Base-by-base conservation (phyloP, 2,113 vertebrate genomes). In the Glaucomys volans region DNA sequence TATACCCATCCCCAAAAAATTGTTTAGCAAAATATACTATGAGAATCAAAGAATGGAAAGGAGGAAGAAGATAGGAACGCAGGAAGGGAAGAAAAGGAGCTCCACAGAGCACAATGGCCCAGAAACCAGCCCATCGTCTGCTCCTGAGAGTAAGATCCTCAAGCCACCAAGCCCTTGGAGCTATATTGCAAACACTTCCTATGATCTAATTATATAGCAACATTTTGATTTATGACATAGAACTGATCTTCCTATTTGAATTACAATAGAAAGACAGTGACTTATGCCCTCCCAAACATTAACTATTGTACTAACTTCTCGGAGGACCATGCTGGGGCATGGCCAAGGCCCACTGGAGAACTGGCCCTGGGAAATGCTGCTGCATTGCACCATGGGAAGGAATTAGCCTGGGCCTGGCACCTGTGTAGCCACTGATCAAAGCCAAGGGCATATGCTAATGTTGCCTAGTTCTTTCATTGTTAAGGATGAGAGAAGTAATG, bases 301-400 rank as follows among this genome's bases (percentile, higher is more conserved):
- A 52, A 89, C 32, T 69, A 13, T 47, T 10, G 35, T 82, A 40
- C 16, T 28, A 35, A 42, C 30, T n/a, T 69, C n/a, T 87, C 47
- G 52, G 44, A 85, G 66, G 54, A 44, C 42, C 6, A 37, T 40
- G 35, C 13, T 18, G 44, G 7, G 40, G n/a, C 14, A 57, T 59
- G 62, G 1, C 20, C 1, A 4, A 40, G 24, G 35, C 28, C 77
- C 7, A 1, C 0, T 0, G 3, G 11, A 54, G 42, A 9, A 30
- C 8, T 47, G 79, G 3, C 11, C 3, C 0, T 52, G 35, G 44
- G 24, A n/a, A 22, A 8, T 16, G 17, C 47, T 67, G 4, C 18
- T 52, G n/a, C 3, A 0, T 9, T 76, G 4, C 57, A 12, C 83
- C 22, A 0, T 16, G 30, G 72, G 50, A 32, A 50, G 17, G 9